Conservation (phyloP, 2,797 vertebrate species). For the Sus cebifrons region DNA sequence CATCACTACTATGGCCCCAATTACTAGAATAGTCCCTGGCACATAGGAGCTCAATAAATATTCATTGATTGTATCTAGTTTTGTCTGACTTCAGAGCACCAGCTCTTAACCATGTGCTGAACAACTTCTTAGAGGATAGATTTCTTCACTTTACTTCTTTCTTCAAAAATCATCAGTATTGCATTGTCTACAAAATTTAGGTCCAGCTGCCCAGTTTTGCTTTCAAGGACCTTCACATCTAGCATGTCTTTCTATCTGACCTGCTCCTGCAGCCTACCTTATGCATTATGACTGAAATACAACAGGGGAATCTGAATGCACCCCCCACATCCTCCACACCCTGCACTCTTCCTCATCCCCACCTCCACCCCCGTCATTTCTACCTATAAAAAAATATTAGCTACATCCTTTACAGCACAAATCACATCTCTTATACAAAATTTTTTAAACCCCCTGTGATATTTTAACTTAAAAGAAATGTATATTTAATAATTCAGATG, state of each 20-base stretch:
- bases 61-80: slow-evolving; percentile 26
- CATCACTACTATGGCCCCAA: background rate
- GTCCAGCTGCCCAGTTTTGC: background rate
- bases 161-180: slow-evolving; percentile 1
- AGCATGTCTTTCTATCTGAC: slow-evolving; percentile 28
- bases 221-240: slow-evolving; percentile 8
- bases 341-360: background rate
- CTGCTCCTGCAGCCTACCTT: background rate
- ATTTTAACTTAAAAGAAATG: background rate
- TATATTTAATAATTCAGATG: background rate
- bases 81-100: background rate
- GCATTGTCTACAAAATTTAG: background rate
- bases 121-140: background rate
- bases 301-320: background rate
- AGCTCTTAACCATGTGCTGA: slow-evolving; percentile 51
- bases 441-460: background rate
- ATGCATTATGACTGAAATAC: background rate
- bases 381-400: slow-evolving; percentile 28
- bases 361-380: background rate
- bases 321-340: background rate
- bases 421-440: background rate
- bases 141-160: background rate
- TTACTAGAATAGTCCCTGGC: background rate
- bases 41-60: slow-evolving; percentile 24
- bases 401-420: slow-evolving; percentile 9